Evolutionary conservation across 2,888 invertebrate genomes (phyloP).

Genomic region (Drosophila infuscata): DNA sequence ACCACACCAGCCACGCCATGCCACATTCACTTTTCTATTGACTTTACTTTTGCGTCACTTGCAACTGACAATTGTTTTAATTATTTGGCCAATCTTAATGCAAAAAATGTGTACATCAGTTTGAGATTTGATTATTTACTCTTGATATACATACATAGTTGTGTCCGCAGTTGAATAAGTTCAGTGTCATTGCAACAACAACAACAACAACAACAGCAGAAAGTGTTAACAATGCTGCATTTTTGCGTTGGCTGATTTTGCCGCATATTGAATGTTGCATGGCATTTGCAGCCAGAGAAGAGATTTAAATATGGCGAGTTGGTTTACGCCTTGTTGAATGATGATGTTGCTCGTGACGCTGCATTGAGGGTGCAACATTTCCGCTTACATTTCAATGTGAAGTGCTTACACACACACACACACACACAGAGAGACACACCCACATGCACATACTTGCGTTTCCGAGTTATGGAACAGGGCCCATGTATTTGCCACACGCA

Average conservation of each 20-base stretch:
- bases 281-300: constrained; percentile 39
- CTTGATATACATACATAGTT: background rate
- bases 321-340: constrained; percentile 15
- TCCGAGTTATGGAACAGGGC: constrained; percentile 1
- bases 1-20: constrained; percentile 1
- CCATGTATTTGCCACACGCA: constrained; percentile 29
- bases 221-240: constrained; percentile 11
- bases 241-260: constrained; percentile 37
- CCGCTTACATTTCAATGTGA: constrained; percentile 41
- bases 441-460: constrained; percentile 4
- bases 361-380: constrained; percentile 44
- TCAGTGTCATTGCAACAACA: constrained; percentile 49
- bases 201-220: background rate
- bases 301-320: constrained; percentile 22
- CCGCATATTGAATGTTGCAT: constrained; percentile 33
- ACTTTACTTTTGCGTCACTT: background rate
- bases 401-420: background rate
- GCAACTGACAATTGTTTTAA: background rate
- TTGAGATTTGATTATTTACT: background rate
- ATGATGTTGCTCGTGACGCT: constrained; percentile 17
- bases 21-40: constrained; percentile 9
- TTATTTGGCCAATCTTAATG: background rate
- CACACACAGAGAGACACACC: background rate
- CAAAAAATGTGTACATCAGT: background rate
- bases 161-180: constrained; percentile 12